Conservation (phyloP, 2,113 vertebrate species). For the Amphiprion ocellaris region DNA sequence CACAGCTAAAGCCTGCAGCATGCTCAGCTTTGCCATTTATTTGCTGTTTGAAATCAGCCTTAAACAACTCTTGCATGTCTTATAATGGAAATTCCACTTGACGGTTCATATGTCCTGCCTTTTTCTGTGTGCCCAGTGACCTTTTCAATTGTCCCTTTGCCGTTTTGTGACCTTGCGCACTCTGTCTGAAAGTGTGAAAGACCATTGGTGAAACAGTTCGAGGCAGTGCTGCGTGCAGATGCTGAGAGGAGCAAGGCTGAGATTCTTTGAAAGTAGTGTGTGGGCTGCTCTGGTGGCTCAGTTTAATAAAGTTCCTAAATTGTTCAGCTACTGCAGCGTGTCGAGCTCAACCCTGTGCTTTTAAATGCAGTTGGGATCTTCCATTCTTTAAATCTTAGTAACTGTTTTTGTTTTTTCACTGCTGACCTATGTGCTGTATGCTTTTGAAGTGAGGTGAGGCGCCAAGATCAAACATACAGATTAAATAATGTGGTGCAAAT, state of each 20-base stretch:
- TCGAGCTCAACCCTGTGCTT: conserved; percentile 16
- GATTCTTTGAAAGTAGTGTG: conserved; percentile 44
- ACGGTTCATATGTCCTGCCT: conserved; percentile 25
- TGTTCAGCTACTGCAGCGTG: conserved; percentile 34
- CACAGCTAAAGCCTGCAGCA: conserved; percentile 40
- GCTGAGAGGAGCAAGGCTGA: conserved; percentile 21
- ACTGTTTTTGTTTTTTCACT: background rate
- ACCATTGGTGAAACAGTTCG: conserved; percentile 27
- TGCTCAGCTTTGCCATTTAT: conserved; percentile 46
- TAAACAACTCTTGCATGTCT: conserved; percentile 29
- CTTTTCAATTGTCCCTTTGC: conserved; percentile 33
- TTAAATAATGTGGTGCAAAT: background rate
- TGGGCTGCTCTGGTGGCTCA: conserved; percentile 21
- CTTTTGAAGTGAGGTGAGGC: background rate
- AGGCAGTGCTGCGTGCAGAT: conserved; percentile 20
- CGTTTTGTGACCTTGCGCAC: conserved; percentile 39
- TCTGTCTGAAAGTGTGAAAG: conserved; percentile 36
- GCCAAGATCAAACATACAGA: background rate
- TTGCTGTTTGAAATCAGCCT: conserved; percentile 35
- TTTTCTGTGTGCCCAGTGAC: conserved; percentile 44
- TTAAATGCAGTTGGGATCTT: conserved; percentile 10
- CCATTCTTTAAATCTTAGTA: background rate
- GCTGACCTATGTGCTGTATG: background rate
- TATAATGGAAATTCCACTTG: conserved; percentile 35
- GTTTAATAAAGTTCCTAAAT: conserved; percentile 46